Evolutionary conservation across 2,113 vertebrate species (phyloP), one percentile per base, ranked within the genome.

Genomic region (Pluvialis apricaria): DNA sequence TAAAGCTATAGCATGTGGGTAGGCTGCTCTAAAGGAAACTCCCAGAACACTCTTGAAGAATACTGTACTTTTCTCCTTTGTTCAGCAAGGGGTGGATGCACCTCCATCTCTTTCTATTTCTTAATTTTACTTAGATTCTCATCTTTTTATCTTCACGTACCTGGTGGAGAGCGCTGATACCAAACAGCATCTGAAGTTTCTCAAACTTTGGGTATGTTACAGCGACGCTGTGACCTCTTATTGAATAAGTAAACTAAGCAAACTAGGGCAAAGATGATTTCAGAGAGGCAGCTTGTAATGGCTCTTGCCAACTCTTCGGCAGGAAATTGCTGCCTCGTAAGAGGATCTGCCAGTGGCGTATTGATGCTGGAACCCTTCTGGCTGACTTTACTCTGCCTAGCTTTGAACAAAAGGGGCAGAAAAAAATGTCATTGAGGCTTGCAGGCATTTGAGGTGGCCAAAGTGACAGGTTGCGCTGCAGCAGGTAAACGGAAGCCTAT

Each of bases 401-500:
- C 68, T 75, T 88, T 66, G 47, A 80, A 22, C 42, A 79, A 76
- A 82, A 76, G 61, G 58, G 51, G 40, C 42, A 19, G 38, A 45
- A 87, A 79, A 40, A 90, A 49, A 51, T 6, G 76, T 57, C 32
- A 6, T 0, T 40, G 80, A 88, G 72, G 77, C 96, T 97, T 82
- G 58, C 78, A 94, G 90, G 88, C 83, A 69, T 88, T 66, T 22
- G 82, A 94, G 65, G 58, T 88, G 96, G 94, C 94, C 96, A 97
- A 89, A 72, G 55, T 91, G 94, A 94, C 95, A 97, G 96, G 96
- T 92, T 95, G 93, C 54, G 66, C 51, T 97, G 93, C 91, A 97
- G 96, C 95, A 94, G 92, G 87, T 96, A 81, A 51, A 90, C n/a
- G 42, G 91, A 61, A 90, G 90, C 73, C 12, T 49, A 96, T 97